Evolutionary conservation across 2,797 vertebrate species (phyloP).

Genomic region (Poecilia velifera): DNA sequence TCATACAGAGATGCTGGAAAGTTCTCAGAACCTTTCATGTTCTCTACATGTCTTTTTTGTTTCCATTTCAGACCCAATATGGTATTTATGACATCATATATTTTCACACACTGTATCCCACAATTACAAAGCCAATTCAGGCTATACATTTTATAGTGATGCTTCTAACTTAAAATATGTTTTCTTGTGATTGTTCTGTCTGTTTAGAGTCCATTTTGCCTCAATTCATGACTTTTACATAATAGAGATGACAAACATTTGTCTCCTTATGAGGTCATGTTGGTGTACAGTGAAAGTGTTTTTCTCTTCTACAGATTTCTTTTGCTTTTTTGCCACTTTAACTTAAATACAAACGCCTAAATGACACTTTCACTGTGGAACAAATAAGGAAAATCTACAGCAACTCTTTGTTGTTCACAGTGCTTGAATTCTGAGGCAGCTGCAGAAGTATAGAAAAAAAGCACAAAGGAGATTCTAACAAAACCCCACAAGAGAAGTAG

Average conservation of each 20-base stretch:
- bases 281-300: background rate
- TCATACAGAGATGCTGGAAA: slow-evolving; percentile 16
- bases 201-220: background rate
- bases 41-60: background rate
- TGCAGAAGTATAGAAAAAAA: background rate
- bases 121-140: background rate
- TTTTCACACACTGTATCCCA: background rate
- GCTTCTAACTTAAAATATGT: background rate
- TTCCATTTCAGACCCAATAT: slow-evolving; percentile 22
- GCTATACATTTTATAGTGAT: background rate
- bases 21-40: slow-evolving; percentile 12
- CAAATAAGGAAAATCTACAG: background rate
- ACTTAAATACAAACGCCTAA: background rate
- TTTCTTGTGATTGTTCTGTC: background rate
- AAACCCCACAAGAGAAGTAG: background rate
- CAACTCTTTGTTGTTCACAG: background rate
- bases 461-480: background rate
- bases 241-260: background rate
- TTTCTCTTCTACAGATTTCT: background rate
- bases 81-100: background rate
- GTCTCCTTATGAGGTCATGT: background rate
- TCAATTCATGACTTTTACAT: background rate
- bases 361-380: background rate
- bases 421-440: background rate
- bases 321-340: background rate